Base-by-base conservation (phyloP, 1,140 invertebrate species). In the Trichonephila clavipes region DNA sequence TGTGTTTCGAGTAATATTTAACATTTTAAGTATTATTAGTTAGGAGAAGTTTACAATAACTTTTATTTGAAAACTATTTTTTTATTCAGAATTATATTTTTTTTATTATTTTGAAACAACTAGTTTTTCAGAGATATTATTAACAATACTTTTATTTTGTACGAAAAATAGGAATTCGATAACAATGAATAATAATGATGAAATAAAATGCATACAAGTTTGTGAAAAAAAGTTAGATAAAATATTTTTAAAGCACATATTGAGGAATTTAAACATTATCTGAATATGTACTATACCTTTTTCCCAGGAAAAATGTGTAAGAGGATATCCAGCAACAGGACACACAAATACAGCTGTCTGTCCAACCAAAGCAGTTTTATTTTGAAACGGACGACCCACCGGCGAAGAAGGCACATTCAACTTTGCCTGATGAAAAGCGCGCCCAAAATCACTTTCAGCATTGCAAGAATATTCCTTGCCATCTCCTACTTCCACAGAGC, bases 401-500 rank as follows among this genome's bases (percentile, higher is more conserved):
- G 94, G 93, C n/a, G 94, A 90, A 28, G 94, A 94, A 21, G 94
- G 90, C 16, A 95, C 95, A n/a, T 94, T 94, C 4, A 95, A 24
- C 24, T 24, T 51, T 2, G 90, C 89, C 19, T 85, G 90, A n/a
- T 95, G 92, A 34, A 87, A 88, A 8, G 83, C 91, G 5, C 59
- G 61, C n/a, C 94, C 95, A 21, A 92, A 94, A 51, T 94, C 94
- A 51, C 94, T 95, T 21, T 92, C 77, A 0, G 95, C 95, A 18
- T 90, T 62, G 72, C 95, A 95, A 0, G 95, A 94, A 61, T 95
- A 95, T 51, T 95, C 94, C 10, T 95, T 95, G 16, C 95, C 94
- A 81, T 95, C 96, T 96, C 98, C 98, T 61, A 91, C 82, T 66
- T 94, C 93, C 0, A 89, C 94, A 59, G 94, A 77, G 58, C 97